phyloP scores from a whole-genome alignment of 2,888 invertebrate genomes.

The Allacma fusca region DNA sequence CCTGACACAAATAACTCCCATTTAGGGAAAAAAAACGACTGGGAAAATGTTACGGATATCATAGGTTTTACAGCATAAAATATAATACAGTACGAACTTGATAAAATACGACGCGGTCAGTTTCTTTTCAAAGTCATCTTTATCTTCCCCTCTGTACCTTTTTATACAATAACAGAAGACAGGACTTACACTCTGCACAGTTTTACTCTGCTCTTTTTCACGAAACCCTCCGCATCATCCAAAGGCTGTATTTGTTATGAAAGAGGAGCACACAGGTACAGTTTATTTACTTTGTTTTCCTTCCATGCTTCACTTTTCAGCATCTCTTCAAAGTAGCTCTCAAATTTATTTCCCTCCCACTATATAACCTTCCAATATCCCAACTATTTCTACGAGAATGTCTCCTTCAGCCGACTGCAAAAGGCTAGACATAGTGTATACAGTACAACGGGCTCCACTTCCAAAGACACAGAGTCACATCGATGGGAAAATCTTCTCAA shows the following conservation, averaged over 20 bases:
- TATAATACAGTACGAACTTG: background rate
- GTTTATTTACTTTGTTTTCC: conserved; percentile 39
- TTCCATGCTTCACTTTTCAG: conserved; percentile 20
- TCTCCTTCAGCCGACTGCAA: too few species aligned
- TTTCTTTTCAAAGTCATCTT: conserved; percentile 31
- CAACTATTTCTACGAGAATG: background rate
- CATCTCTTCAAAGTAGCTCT: conserved; percentile 37
- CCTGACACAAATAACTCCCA: too few species aligned
- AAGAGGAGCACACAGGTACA: conserved; percentile 4
- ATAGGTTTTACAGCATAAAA: background rate
- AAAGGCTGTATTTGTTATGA: background rate
- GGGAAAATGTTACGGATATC: background rate
- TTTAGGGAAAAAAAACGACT: too few species aligned
- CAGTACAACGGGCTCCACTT: background rate
- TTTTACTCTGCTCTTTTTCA: conserved; percentile 5
- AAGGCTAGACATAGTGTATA: background rate
- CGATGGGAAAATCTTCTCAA: conserved; percentile 46
- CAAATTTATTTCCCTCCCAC: background rate
- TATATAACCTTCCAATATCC: too few species aligned
- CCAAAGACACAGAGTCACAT: background rate
- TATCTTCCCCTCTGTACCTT: background rate
- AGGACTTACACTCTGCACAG: background rate
- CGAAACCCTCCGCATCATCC: background rate
- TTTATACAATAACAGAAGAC: background rate
- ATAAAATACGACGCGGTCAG: conserved; percentile 33